phyloP scores from a whole-genome alignment of 2,888 invertebrate species.

The Julus scanicus region DNA sequence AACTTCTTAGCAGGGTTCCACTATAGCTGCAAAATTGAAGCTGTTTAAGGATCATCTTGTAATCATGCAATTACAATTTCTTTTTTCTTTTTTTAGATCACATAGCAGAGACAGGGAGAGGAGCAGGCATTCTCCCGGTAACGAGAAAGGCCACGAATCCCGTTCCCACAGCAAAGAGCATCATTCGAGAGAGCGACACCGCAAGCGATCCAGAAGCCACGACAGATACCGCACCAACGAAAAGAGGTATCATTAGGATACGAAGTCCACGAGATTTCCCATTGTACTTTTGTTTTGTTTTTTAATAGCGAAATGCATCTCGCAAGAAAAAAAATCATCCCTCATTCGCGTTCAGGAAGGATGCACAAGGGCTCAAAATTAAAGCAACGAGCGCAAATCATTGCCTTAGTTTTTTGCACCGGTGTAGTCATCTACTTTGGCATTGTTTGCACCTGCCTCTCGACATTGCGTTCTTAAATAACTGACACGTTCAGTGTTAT shows the following conservation, averaged over 20 bases:
- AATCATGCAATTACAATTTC: too few relatives aligned
- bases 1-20: too few relatives aligned
- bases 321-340: not conserved
- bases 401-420: too few relatives aligned
- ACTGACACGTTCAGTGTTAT: too few relatives aligned
- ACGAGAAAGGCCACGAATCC: conserved; percentile 12
- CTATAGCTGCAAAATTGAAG: too few relatives aligned
- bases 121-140: not conserved
- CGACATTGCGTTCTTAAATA: not conserved
- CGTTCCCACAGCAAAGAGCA: conserved; percentile 42
- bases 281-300: not conserved
- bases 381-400: too few relatives aligned
- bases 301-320: not conserved
- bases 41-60: too few relatives aligned
- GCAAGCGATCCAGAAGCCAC: conserved; percentile 14
- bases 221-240: not conserved
- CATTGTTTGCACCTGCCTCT: not conserved
- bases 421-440: not conserved
- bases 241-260: not conserved
- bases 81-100: not conserved
- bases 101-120: conserved; percentile 46
- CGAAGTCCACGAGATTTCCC: not conserved
- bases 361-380: too few relatives aligned
- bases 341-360: not conserved
- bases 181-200: conserved; percentile 12